Conservation (phyloP, 2,113 vertebrate species). For the Himantopus leucocephalus region DNA sequence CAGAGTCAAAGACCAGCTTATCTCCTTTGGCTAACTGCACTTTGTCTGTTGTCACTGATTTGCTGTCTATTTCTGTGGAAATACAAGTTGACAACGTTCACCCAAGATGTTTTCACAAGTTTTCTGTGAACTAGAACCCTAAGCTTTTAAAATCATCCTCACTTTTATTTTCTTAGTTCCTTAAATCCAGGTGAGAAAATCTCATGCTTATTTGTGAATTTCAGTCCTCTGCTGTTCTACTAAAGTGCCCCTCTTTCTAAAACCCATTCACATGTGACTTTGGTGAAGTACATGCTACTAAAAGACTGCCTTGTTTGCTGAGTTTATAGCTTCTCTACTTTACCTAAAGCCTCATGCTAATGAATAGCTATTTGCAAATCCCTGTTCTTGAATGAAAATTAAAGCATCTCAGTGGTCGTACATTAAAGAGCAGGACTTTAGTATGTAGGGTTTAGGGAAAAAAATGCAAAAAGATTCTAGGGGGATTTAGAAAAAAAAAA, state of each 20-base stretch:
- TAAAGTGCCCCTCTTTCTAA: neutral
- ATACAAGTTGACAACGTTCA: neutral
- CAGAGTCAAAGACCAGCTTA: neutral
- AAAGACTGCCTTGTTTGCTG: neutral
- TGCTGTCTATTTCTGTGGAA: neutral
- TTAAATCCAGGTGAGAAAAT: neutral
- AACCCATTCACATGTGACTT: neutral
- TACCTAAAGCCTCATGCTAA: neutral
- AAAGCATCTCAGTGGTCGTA: neutral
- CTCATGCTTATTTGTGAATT: neutral
- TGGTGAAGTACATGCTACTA: neutral
- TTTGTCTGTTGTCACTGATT: neutral
- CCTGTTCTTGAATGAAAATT: neutral
- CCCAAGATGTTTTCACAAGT: neutral
- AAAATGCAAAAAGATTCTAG: neutral
- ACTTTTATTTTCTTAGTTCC: neutral
- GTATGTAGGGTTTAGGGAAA: rapidly evolving
- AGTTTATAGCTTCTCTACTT: neutral
- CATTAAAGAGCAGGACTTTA: neutral
- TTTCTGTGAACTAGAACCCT: neutral
- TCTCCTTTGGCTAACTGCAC: neutral
- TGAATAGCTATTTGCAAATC: neutral
- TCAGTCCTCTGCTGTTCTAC: neutral
- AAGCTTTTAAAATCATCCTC: neutral
- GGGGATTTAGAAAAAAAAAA: neutral